Conservation (phyloP, 2,113 vertebrate genomes). For the Amia ocellicauda region DNA sequence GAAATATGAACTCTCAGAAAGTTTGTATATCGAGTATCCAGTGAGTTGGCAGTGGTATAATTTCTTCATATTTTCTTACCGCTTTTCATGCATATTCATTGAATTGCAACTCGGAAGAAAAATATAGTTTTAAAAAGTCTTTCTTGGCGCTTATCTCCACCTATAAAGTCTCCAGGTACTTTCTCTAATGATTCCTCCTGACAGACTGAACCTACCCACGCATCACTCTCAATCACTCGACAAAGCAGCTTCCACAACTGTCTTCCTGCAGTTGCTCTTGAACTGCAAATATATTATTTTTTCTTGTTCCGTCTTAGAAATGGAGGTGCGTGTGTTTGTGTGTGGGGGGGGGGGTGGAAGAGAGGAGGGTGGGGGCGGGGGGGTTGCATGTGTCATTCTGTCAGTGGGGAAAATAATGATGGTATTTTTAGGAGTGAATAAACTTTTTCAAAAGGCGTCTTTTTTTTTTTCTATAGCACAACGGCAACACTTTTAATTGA, state of each 20-base stretch:
- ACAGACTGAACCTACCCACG: neutral
- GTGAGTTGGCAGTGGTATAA: no score
- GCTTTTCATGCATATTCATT: constrained; percentile 6
- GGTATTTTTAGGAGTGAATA: neutral
- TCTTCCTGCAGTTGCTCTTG: no score
- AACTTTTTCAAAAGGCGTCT: neutral
- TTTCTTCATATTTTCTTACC: neutral
- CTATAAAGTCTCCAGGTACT: constrained; percentile 4
- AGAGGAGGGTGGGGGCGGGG: no score
- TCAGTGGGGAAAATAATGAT: neutral
- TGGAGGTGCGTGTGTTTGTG: no score
- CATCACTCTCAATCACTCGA: no score
- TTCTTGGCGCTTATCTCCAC: constrained; percentile 5
- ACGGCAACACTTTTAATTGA: neutral
- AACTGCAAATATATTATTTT: no score
- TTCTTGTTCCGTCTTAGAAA: no score
- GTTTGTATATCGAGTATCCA: no score
- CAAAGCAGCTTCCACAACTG: no score
- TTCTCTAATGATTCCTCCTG: neutral
- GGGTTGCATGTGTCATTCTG: neutral
- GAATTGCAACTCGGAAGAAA: neutral
- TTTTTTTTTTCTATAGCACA: neutral
- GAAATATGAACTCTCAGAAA: no score
- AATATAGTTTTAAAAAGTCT: neutral
- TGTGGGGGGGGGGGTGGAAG: neutral